Base-by-base conservation (phyloP, 2,888 invertebrate genomes). In the Pachliopta kotzebuea region DNA sequence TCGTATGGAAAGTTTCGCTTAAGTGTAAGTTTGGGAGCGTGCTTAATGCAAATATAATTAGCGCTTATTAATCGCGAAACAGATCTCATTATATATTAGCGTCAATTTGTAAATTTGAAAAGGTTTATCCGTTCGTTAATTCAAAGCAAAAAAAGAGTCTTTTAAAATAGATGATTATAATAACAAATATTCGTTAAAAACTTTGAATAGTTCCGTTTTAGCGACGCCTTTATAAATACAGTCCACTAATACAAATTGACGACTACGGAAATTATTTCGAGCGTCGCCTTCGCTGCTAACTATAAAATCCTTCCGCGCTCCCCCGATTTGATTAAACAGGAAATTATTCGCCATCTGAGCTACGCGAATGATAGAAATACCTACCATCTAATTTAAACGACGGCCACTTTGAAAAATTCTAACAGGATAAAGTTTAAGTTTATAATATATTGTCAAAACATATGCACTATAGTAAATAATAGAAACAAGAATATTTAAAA, bases 251-350 rank as follows among this genome's bases (percentile, higher is more conserved):
- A 56, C 26, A 65, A 60, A 53, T 65, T 52, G 56, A 52, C 21
- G 50, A 60, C 52, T 56, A 56, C 56, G 60, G 60, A 61, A 56
- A 57, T 65, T 65, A 57, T 53, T 53, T 45, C 26, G 21, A 52
- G 6, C 37, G 24, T 29, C 53, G 29, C 8, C 53, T 23, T 52
- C 37, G 37, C 37, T 20, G 62, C 37, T 58, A 49, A 62, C 61
- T 62, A 58, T 23, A 65, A 65, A 65, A 62, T 62, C 62, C 54
- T 65, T 31, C 29, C 18, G 0, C 65, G 62, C 14, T 65, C 54
- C 54, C 57, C 61, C 50, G 62, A 65, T 62, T 62, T 62, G 58
- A 65, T 65, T 65, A 65, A 61, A 65, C 62, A 62, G 65, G 65
- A 65, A 65, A 65, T 65, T 65, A 65, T 45, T 55, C 49, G 58